phyloP scores from a whole-genome alignment of 1,140 invertebrate species.

The Gonioctena quinquepunctata region DNA sequence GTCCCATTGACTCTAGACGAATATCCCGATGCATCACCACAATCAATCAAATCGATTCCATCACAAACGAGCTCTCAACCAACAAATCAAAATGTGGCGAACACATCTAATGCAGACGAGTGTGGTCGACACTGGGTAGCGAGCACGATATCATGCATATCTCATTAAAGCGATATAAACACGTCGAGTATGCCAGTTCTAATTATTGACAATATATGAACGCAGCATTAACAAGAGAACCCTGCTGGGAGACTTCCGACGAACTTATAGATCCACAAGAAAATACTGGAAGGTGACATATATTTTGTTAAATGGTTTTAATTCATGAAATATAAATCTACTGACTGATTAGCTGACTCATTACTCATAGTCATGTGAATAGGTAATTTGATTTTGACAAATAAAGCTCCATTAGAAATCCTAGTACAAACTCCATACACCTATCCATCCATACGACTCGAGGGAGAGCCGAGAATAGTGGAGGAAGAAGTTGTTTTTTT shows the following conservation, averaged over 20 bases:
- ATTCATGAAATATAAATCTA: too few relatives aligned
- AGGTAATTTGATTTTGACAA: too few relatives aligned
- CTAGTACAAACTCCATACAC: too few relatives aligned
- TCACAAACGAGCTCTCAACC: constrained; percentile 14
- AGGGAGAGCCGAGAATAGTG: too few relatives aligned
- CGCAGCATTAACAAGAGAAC: constrained; percentile 26
- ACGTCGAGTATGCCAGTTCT: constrained; percentile 35
- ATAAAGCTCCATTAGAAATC: too few relatives aligned
- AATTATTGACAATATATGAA: constrained; percentile 36
- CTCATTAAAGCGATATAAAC: constrained; percentile 46
- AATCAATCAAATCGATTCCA: constrained; percentile 13
- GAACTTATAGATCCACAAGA: too few relatives aligned
- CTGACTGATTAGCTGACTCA: too few relatives aligned
- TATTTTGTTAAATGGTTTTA: too few relatives aligned
- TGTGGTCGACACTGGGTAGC: constrained; percentile 33
- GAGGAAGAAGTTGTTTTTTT: too few relatives aligned
- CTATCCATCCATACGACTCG: too few relatives aligned
- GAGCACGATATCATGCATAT: constrained; percentile 30
- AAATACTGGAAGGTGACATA: too few relatives aligned
- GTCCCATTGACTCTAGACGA: neutral
- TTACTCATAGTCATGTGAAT: too few relatives aligned
- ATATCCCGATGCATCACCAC: constrained; percentile 3
- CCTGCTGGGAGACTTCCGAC: constrained; percentile 18
- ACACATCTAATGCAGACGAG: constrained; percentile 31
- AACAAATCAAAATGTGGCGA: constrained; percentile 32